Base-by-base conservation (phyloP, 1,140 invertebrate species). In the Diprion similis region DNA sequence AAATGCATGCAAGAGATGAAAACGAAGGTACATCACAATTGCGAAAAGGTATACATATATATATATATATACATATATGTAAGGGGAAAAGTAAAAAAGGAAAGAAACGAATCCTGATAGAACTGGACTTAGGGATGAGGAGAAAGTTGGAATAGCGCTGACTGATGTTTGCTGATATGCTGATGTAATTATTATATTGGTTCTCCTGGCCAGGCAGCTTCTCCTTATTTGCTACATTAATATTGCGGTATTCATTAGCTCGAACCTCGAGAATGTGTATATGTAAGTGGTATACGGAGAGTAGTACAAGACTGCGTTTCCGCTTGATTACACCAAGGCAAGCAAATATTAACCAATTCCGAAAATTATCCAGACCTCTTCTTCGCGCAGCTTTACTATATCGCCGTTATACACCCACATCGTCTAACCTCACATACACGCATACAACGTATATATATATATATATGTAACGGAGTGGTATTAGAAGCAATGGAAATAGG, bases 181-280 rank as follows among this genome's bases (percentile, higher is more conserved):
- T 87, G 85, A 88, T 88, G 86, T 87, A 88, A 88, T 88, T 87
- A 88, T 87, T 87, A 85, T 86, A 87, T 86, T 87, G 84, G 77
- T 75, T 79, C 79, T 75, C 47, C 71, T 71, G 71, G 67, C 71
- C 69, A 70, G 70, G 67, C 48, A 73, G 77, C 75, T 81, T 80
- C 78, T 81, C 79, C 77, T 81, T 78, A 81, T 80, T 80, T 81
- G 76, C 75, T 67, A 74, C 79, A 78, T 81, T 81, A 81, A 81
- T 80, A 79, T 76, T 79, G 71, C 51, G 51, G 51, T 59, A 59
- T 59, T 59, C 51, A 59, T 59, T 59, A 59, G 24, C 24, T 37
- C 24, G 51, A 59, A 59, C 51, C 51, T 59, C 51, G 24, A 37
- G 24, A 37, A 37, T 64, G 13, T 64, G 17, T 64, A 64, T 64